Base-by-base conservation (phyloP, 2,113 vertebrate genomes). In the Notarius quadriscutis region DNA sequence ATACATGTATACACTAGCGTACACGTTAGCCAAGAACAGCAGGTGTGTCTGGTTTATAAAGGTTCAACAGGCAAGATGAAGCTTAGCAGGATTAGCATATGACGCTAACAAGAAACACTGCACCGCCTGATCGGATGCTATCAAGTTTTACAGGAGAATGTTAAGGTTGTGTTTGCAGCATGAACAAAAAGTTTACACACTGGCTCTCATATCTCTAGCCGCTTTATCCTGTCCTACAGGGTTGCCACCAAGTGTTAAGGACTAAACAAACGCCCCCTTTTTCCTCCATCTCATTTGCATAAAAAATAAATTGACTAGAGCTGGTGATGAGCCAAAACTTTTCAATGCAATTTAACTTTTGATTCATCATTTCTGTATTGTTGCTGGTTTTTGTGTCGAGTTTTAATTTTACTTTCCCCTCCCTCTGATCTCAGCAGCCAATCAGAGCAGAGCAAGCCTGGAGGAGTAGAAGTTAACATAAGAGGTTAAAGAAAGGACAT, bases 121-220 rank as follows among this genome's bases (percentile, higher is more conserved):
- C 82, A 92, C 87, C 86, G 84, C 81, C 77, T 77, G 75, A 57
- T 74, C 86, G 51, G 77, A 90, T 89, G 88, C 72, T n/a, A 74
- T 94, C 93, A 95, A 94, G 93, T 94, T 93, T 94, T 81, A 93
- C 93, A 94, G 94, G 92, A 93, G 86, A 80, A 20, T 25, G 51
- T 86, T 83, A 90, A 91, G 90, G 88, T 91, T 30, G 15, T 41
- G 17, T 41, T 9, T 72, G 34, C 69, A 72, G 69, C 87, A 78
- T 78, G 11, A 15, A 78, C 1, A 11, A 18, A 11, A 18, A 25
- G 67, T 86, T 87, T 88, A 87, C 87, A 51, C 4, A 77, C 71
- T 69, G 80, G 79, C 51, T 81, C 69, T 67, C 63, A 50, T 7
- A 4, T 3, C 41, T 41, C 41, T 41, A 41, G 41, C 41, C 0